A percentile compares a stretch with the other conserved stretches of the same genome.
Conservation (phyloP, 2,888 invertebrate species). For the Trimorus sp. region DNA sequence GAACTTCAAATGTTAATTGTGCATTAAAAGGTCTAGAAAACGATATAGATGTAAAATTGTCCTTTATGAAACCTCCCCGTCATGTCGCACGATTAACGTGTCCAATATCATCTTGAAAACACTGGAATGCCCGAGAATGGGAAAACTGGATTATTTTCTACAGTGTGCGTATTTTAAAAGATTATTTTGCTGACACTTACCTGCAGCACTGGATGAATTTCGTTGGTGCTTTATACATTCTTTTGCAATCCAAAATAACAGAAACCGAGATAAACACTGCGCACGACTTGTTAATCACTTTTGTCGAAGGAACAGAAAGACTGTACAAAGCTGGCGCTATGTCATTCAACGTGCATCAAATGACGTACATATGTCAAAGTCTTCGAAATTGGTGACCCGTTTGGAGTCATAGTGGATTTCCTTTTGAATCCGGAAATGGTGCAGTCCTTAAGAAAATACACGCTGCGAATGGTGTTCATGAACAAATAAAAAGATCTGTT, state of each 20-base stretch:
- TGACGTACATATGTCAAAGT: constrained; percentile 51
- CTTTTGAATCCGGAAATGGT: constrained; percentile 50
- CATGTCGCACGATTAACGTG: constrained; percentile 39
- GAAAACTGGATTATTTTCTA: constrained; percentile 26
- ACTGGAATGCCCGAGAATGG: constrained; percentile 44
- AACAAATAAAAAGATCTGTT: constrained; percentile 26
- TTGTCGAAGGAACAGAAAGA: constrained; percentile 22
- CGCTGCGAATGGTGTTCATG: constrained; percentile 48
- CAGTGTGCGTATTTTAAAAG: constrained; percentile 17
- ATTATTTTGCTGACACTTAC: neutral
- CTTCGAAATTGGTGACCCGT: constrained; percentile 58
- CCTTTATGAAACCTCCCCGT: constrained; percentile 24
- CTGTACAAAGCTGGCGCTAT: constrained; percentile 48
- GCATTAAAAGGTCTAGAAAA: neutral
- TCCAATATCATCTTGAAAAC: constrained; percentile 7
- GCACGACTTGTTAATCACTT: constrained; percentile 19
- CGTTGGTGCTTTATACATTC: constrained; percentile 20
- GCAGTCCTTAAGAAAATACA: constrained; percentile 28
- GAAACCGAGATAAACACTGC: constrained; percentile 21
- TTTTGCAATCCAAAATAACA: constrained; percentile 26
- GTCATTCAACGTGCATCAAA: constrained; percentile 58
- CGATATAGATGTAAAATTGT: constrained; percentile 16
- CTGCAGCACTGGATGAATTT: constrained; percentile 19
- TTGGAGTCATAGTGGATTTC: constrained; percentile 54
- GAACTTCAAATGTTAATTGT: neutral